Conservation (phyloP, 2,113 vertebrate genomes). For the Platichthys stellatus region DNA sequence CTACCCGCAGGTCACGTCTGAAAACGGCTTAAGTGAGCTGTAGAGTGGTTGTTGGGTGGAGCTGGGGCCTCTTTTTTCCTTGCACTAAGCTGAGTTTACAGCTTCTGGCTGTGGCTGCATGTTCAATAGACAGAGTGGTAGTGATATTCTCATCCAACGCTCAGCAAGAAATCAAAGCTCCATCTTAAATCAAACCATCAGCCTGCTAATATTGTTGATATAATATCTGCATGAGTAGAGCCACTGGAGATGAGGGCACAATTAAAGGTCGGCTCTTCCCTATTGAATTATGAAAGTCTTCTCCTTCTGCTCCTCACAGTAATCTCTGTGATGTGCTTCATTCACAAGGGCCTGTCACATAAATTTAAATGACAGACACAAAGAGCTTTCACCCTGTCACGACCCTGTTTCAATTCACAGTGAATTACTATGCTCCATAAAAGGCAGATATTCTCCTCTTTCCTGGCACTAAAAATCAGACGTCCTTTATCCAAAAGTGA, state of each 20-base stretch:
- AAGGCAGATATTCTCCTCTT: conserved; percentile 4
- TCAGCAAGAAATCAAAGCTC: neutral
- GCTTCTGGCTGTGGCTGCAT: neutral
- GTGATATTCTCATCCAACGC: neutral
- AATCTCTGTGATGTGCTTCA: conserved; percentile 22
- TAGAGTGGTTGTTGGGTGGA: no score
- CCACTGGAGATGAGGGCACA: neutral
- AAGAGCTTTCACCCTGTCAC: conserved; percentile 26
- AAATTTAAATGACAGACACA: conserved; percentile 40
- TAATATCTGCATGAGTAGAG: conserved; percentile 3
- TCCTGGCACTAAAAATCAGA: conserved; percentile 5
- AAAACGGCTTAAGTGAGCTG: no score
- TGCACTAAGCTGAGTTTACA: no score
- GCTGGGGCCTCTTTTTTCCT: no score
- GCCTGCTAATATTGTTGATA: neutral
- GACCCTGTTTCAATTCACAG: conserved; percentile 34
- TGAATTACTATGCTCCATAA: neutral
- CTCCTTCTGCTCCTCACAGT: conserved; percentile 4
- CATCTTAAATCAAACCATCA: no score
- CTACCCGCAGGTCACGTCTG: no score
- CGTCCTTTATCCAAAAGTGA: neutral
- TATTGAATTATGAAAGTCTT: conserved; percentile 12
- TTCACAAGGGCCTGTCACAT: conserved; percentile 47
- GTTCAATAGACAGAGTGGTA: neutral
- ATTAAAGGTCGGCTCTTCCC: neutral